Base-by-base conservation (phyloP, 2,888 invertebrate species). In the Sarcophaga subvicina region DNA sequence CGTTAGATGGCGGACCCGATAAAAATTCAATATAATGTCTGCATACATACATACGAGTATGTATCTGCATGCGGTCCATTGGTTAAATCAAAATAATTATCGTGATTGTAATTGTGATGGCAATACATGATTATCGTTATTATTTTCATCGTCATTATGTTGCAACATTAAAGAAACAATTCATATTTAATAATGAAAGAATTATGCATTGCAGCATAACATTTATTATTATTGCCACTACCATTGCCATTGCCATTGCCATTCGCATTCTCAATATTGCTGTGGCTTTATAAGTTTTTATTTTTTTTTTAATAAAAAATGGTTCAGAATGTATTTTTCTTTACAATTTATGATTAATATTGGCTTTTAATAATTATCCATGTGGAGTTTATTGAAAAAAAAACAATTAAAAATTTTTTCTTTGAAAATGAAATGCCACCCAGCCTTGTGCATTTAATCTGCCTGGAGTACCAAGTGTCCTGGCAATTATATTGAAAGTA, bases 371-470 rank as follows among this genome's bases (percentile, higher is more conserved):
- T 71, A 64, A 59, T 64, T 64, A 64, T 72, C 11, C 22, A 64
- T 64, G 45, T 12, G 72, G 3, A 78, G 1, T 49, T 70, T 54
- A 79, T 79, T 70, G 70, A 79, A 72, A 72, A 64, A 22, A 63
- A 22, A 67, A 77, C 0, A 4, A 37, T 3, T 8, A 2, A 37
- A 37, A 37, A 37, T 20, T 8, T 2, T 3, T 37, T 37, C 37
- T 37, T 37, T 37, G 37, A 37, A 37, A 37, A 37, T 37, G 10
- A 37, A 37, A 37, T 37, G 37, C 37, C 37, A 37, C 37, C 37
- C 8, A 37, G 8, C 2, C 37, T 2, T 37, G 37, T 37, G 37
- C 10, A 37, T 37, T 37, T 37, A 37, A 37, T 37, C 2, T 37
- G 37, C 10, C 37, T 37, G 10, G 37, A 37, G 37, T 10, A 37